These are phyloP conservation scores for Heterodera schachtii DNA, from an alignment of 1,140 invertebrate species.

Conservation along the genomic window DNA sequence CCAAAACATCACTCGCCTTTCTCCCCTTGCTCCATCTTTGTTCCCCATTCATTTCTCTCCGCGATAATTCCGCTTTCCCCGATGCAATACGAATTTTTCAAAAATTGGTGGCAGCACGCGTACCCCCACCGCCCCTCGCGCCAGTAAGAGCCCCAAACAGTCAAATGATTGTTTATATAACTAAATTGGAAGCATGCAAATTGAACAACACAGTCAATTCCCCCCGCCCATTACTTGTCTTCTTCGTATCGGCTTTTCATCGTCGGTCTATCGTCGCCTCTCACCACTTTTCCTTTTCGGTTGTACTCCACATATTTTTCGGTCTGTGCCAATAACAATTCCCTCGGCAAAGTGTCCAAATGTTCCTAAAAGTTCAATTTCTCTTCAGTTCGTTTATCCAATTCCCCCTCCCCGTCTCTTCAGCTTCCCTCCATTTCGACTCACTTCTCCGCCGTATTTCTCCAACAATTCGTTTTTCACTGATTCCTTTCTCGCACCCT, in stretches of 20 bases:
- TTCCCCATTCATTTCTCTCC: conserved; percentile 28
- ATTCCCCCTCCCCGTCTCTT: no score
- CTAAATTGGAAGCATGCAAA: conserved; percentile 27
- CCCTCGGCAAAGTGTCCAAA: conserved; percentile 77
- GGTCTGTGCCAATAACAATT: conserved; percentile 87
- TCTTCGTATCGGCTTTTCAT: conserved; percentile 91
- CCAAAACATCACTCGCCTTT: no score
- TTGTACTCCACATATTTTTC: conserved; percentile 96
- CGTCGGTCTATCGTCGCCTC: conserved; percentile 83
- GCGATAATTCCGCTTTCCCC: conserved; percentile 74
- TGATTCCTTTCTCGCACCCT: conserved; percentile 78
- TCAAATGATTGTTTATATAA: conserved; percentile 65
- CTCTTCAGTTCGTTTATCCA: neutral
- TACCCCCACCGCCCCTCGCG: conserved; percentile 88
- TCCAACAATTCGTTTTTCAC: conserved; percentile 72
- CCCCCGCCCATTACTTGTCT: conserved; percentile 70
- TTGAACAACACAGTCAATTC: conserved; percentile 31
- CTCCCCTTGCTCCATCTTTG: neutral
- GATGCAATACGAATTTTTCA: conserved; percentile 79
- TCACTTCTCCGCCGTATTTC: conserved; percentile 56
- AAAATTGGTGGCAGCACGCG: conserved; percentile 85
- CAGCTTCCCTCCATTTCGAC: neutral
- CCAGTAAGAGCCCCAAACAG: conserved; percentile 95
- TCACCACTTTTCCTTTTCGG: conserved; percentile 81
- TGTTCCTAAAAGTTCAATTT: conserved; percentile 69